phyloP scores from a whole-genome alignment of 2,113 vertebrate genomes.

The Heterochromis multidens region DNA sequence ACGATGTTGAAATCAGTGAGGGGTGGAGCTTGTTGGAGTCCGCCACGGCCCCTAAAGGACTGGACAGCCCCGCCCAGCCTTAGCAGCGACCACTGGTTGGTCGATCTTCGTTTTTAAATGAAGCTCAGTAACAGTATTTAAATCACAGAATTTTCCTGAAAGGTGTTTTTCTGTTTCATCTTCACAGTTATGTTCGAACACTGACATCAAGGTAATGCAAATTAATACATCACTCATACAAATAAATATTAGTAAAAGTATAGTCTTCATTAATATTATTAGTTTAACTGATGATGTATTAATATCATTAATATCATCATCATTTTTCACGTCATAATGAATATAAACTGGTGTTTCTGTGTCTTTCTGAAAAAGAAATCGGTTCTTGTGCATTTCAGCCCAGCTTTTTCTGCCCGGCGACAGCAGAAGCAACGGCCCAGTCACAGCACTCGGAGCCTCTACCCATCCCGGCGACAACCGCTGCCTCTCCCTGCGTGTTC shows the following conservation, averaged over 20 bases:
- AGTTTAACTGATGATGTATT: background rate
- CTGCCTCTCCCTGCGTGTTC: conserved; percentile 2
- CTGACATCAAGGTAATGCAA: background rate
- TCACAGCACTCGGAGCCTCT: background rate
- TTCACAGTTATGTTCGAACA: conserved; percentile 38
- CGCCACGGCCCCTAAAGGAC: conserved; percentile 36
- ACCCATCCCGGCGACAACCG: background rate
- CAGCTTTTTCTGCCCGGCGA: background rate
- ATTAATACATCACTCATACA: background rate
- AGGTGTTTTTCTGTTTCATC: background rate
- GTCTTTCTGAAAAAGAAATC: background rate
- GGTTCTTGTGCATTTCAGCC: background rate
- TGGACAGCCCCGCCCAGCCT: conserved; percentile 55
- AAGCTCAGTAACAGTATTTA: background rate
- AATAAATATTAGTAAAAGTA: background rate
- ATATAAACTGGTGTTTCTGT: background rate
- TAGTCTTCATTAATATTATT: background rate
- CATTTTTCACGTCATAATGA: background rate
- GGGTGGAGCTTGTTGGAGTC: background rate
- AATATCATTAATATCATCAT: background rate
- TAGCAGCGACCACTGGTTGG: conserved; percentile 45
- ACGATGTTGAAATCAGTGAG: background rate
- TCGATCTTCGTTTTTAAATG: background rate
- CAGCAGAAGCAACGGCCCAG: conserved; percentile 26
- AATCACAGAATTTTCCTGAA: background rate